These are phyloP conservation scores for Otolemur crassicaudatus DNA, from an alignment of 2,797 vertebrate genomes.

Conservation along the genomic window DNA sequence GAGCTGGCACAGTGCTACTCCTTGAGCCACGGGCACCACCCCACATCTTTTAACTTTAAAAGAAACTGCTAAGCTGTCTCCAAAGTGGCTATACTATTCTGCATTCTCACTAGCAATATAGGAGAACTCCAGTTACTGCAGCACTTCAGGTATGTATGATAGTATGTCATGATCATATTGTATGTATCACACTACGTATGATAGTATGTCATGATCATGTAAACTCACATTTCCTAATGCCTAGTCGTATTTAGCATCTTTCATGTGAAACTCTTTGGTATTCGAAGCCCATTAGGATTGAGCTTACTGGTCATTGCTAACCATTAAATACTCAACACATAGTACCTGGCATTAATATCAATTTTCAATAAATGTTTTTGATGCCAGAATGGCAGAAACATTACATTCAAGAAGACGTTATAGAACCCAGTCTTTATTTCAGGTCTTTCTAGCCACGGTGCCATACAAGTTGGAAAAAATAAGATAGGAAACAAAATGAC, in stretches of 20 bases:
- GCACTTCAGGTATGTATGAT: neutral
- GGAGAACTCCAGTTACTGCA: neutral
- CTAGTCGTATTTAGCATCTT: neutral
- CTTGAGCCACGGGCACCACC: no score
- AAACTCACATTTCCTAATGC: slow-evolving; percentile 22
- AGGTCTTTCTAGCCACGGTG: neutral
- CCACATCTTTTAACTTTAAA: neutral
- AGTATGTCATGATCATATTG: neutral
- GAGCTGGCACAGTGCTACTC: no score
- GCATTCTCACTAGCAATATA: neutral
- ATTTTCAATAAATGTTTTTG: slow-evolving; percentile 18
- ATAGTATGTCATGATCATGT: neutral
- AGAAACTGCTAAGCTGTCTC: neutral
- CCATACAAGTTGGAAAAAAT: neutral
- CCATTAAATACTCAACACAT: neutral
- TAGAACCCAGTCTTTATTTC: slow-evolving; percentile 3
- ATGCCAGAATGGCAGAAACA: neutral
- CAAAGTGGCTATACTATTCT: neutral
- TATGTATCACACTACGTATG: neutral
- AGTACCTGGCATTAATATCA: neutral
- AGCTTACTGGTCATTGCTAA: neutral
- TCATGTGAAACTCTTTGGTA: neutral
- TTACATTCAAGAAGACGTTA: neutral
- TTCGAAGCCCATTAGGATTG: neutral
- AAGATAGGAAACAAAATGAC: neutral